These are phyloP conservation scores for Proctacanthus coquilletti DNA, from an alignment of 1,140 invertebrate species.

Conservation along the genomic window DNA sequence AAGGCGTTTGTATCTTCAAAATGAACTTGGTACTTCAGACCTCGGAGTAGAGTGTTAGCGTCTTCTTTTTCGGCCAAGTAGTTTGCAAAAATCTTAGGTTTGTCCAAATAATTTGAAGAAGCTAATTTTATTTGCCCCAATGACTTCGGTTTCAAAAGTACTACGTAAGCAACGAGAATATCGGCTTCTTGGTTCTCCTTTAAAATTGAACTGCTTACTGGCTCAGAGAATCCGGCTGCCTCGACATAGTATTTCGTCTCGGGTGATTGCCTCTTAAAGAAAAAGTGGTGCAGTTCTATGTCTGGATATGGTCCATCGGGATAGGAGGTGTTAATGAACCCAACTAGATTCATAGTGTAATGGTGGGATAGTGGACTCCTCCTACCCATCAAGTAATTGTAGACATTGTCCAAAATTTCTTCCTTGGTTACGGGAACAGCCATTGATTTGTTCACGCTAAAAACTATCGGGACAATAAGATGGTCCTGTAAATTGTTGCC, in stretches of 20 bases:
- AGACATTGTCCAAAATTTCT: slow-evolving; percentile 26
- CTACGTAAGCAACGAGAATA: slow-evolving; percentile 31
- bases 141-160: slow-evolving; percentile 37
- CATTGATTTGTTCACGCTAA: slow-evolving; percentile 25
- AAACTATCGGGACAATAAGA: slow-evolving; percentile 28
- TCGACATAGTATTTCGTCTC: slow-evolving; percentile 20
- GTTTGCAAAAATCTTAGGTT: slow-evolving; percentile 66
- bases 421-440: slow-evolving; percentile 22
- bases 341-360: slow-evolving; percentile 26
- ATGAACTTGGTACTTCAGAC: slow-evolving; percentile 36
- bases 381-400: slow-evolving; percentile 22
- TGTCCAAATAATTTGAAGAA: slow-evolving; percentile 23
- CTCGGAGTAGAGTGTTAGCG: slow-evolving; percentile 52
- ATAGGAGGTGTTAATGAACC: slow-evolving; percentile 28
- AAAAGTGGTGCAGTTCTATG: slow-evolving; percentile 28
- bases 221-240: slow-evolving; percentile 30
- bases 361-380: slow-evolving; percentile 23
- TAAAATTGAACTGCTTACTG: slow-evolving; percentile 27
- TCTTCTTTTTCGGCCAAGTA: slow-evolving; percentile 63
- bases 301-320: slow-evolving; percentile 27
- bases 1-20: slow-evolving; percentile 37
- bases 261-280: slow-evolving; percentile 23
- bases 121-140: slow-evolving; percentile 29
- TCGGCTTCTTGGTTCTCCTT: slow-evolving; percentile 31
- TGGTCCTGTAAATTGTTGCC: slow-evolving; percentile 57